phyloP scores from a whole-genome alignment of 2,797 vertebrate genomes.

The Acanthurus lineatus region DNA sequence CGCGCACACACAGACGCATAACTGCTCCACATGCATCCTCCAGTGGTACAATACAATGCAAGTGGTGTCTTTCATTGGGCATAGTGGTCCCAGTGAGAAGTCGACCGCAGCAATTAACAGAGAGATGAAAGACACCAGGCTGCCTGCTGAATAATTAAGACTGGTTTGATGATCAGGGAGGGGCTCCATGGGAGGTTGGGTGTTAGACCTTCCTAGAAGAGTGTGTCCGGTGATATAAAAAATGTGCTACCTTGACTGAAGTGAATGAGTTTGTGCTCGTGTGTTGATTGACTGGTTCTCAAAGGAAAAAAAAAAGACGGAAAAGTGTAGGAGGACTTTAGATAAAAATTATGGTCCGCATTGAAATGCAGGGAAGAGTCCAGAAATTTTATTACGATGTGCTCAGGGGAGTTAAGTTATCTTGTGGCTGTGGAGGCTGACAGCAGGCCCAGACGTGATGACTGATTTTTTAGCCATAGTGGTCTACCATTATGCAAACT shows the following conservation, averaged over 20 bases:
- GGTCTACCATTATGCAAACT: constrained; percentile 54
- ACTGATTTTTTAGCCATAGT: constrained; percentile 27
- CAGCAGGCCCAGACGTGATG: constrained; percentile 32
- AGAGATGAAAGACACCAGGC: constrained; percentile 83
- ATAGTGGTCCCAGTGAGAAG: constrained; percentile 79
- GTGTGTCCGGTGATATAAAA: constrained; percentile 47
- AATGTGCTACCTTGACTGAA: constrained; percentile 29
- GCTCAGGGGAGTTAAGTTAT: constrained; percentile 23
- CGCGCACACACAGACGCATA: constrained; percentile 12
- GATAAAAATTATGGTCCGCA: constrained; percentile 11
- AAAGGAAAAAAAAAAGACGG: not conserved
- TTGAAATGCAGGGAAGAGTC: not conserved
- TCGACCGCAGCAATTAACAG: constrained; percentile 82
- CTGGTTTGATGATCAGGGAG: constrained; percentile 77
- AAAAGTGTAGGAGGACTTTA: constrained; percentile 9
- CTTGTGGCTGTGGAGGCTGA: constrained; percentile 14
- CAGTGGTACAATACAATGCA: constrained; percentile 54
- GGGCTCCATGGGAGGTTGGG: constrained; percentile 51
- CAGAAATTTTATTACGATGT: constrained; percentile 20
- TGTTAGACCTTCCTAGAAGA: constrained; percentile 50
- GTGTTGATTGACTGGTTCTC: constrained; percentile 21
- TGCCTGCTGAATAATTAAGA: constrained; percentile 85
- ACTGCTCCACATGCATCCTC: constrained; percentile 51
- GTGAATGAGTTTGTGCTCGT: constrained; percentile 35
- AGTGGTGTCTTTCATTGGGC: constrained; percentile 70